Evolutionary conservation across 2,797 vertebrate species (phyloP), one percentile per base, ranked within the genome.

Genomic region (Halcyon badia): DNA sequence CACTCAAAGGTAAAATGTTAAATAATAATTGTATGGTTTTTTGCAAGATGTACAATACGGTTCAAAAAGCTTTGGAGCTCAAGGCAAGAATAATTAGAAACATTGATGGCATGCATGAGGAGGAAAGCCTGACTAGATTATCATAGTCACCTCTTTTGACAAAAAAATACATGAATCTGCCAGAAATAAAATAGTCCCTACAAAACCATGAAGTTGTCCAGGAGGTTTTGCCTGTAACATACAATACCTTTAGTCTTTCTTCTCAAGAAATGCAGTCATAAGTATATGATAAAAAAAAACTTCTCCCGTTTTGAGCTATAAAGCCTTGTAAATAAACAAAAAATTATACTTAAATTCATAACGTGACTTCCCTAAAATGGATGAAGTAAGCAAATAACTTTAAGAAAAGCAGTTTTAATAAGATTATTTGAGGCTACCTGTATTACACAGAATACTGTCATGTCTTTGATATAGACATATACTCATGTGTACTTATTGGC

Each of bases 311-410:
- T 76, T 83, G n/a, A 75, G 37, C 31, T 64, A 48, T 42, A 57
- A 65, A 73, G 46, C 64, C 94, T 95, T 88, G 78, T 76, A 96
- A 97, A 84, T 88, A 81, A 97, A 96, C 76, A 64, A 82, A 83
- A 92, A 64, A 61, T n/a, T 24, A 64, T 79, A 51, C 37, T 87
- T 96, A 82, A 89, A 86, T 56, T 76, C 81, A 72, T 31, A 89
- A 41, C 89, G 56, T 72, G 65, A 95, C 79, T 92, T 95, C 81
- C 91, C 84, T 58, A n/a, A 83, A 87, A 17, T 56, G 39, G 62
- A 96, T 95, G 90, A 97, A 97, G 62, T 76, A 97, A 96, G 61
- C 76, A 97, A 96, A 94, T 89, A 1, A 25, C 92, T 97, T 97
- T 90, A 97, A 92, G 96, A 91, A 91, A 95, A 69, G 57, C 37